Conservation (phyloP, 2,797 vertebrate species). For the Pachyuromys duprasi region DNA sequence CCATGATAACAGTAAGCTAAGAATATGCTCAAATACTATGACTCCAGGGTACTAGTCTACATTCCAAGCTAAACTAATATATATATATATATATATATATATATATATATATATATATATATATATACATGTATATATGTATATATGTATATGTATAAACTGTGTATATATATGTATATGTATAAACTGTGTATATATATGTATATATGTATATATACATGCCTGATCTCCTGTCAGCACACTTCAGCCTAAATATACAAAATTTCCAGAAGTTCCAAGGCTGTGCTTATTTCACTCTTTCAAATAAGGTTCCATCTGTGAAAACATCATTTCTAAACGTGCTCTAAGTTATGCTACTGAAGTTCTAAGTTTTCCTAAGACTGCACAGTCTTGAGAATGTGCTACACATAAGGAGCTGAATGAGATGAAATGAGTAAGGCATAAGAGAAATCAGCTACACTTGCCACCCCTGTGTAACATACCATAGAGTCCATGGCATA, state of each 20-base stretch:
- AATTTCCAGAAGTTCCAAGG: constrained; percentile 37
- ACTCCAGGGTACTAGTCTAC: not conserved
- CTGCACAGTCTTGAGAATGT: not conserved
- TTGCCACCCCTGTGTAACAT: constrained; percentile 74
- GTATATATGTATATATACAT: not conserved
- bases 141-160: not conserved
- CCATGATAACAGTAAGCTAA: constrained; percentile 34
- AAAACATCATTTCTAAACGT: constrained; percentile 6
- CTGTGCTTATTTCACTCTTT: constrained; percentile 32
- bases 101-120: too few relatives aligned
- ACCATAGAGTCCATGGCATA: constrained; percentile 96
- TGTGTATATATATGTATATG: too few relatives aligned
- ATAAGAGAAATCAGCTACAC: constrained; percentile 37
- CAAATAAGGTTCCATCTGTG: not conserved
- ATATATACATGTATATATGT: too few relatives aligned
- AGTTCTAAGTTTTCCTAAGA: constrained; percentile 42
- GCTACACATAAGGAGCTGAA: not conserved
- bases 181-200: too few relatives aligned
- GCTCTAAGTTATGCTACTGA: constrained; percentile 37
- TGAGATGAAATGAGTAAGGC: not conserved
- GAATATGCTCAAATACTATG: constrained; percentile 14
- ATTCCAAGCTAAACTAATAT: constrained; percentile 46
- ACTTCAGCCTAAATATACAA: constrained; percentile 13
- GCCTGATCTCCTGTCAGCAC: not conserved
- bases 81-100: not conserved